Percentiles rank a stretch among this genome's conserved stretches.
phyloP scores from a whole-genome alignment of 2,113 vertebrate genomes.

The Ceyx margarethae region DNA sequence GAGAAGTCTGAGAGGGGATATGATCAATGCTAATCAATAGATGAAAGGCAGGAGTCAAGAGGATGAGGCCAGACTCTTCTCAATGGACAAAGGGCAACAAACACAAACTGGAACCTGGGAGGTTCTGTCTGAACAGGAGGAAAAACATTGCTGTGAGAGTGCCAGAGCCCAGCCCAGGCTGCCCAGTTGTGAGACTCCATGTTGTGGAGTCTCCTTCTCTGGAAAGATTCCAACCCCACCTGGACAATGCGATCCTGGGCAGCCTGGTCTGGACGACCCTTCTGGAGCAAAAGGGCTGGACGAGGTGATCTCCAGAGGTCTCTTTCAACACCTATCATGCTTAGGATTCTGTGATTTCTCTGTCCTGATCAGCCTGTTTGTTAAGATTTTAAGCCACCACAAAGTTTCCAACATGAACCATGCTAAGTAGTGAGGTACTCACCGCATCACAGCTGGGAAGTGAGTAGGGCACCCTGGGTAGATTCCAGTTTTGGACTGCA shows the following conservation, averaged over 20 bases:
- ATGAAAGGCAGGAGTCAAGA: neutral
- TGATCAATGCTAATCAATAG: neutral
- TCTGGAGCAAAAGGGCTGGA: neutral
- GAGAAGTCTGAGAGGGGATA: neutral
- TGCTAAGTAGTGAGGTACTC: neutral
- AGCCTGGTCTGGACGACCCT: neutral
- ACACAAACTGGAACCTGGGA: neutral
- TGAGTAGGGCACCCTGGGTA: neutral
- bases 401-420: neutral
- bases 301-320: neutral
- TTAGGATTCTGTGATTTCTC: neutral
- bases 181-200: too few species aligned
- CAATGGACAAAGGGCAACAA: neutral
- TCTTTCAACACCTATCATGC: neutral
- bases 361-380: neutral
- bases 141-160: neutral
- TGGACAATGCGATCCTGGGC: neutral
- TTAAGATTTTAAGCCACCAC: neutral
- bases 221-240: neutral
- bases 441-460: neutral
- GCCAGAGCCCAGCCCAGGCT: neutral
- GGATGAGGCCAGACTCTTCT: neutral
- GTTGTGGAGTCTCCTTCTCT: neutral
- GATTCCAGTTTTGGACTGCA: neutral
- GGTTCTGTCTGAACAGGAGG: neutral